phyloP scores from a whole-genome alignment of 2,113 vertebrate genomes.

The Catharus fuscescens region DNA sequence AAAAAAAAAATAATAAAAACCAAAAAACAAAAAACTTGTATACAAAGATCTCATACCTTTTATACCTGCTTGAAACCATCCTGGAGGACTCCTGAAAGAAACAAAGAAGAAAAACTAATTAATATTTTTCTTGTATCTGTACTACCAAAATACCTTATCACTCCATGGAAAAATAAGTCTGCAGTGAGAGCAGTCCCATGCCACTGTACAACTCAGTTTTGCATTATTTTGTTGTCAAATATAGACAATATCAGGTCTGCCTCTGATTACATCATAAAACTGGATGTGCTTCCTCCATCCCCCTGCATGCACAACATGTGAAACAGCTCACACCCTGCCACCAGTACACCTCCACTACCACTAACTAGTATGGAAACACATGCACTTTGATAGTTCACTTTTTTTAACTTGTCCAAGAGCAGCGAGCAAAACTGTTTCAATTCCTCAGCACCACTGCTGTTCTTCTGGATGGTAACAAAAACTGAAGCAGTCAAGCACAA shows the following conservation, averaged over 20 bases:
- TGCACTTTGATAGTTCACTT: background rate
- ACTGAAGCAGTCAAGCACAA: background rate
- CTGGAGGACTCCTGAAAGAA: slow-evolving; percentile 85
- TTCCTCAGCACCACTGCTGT: background rate
- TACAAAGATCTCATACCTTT: slow-evolving; percentile 82
- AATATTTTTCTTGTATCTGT: background rate
- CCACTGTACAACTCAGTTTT: background rate
- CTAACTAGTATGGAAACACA: fast-evolving
- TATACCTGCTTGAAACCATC: slow-evolving; percentile 82
- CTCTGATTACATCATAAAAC: background rate
- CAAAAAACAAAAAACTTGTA: background rate
- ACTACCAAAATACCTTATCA: background rate
- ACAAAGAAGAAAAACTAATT: slow-evolving; percentile 37
- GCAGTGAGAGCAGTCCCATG: background rate
- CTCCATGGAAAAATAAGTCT: background rate
- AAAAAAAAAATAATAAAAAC: background rate
- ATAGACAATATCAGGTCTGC: background rate
- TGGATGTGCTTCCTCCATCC: background rate
- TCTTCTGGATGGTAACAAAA: background rate
- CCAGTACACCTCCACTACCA: background rate
- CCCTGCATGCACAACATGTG: background rate
- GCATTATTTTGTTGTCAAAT: background rate
- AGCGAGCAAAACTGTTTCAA: background rate
- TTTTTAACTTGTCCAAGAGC: background rate
- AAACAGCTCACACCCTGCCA: background rate